Evolutionary conservation across 2,113 vertebrate genomes (phyloP), one percentile per base, ranked within the genome.

Genomic region (Crotalus helleri): DNA sequence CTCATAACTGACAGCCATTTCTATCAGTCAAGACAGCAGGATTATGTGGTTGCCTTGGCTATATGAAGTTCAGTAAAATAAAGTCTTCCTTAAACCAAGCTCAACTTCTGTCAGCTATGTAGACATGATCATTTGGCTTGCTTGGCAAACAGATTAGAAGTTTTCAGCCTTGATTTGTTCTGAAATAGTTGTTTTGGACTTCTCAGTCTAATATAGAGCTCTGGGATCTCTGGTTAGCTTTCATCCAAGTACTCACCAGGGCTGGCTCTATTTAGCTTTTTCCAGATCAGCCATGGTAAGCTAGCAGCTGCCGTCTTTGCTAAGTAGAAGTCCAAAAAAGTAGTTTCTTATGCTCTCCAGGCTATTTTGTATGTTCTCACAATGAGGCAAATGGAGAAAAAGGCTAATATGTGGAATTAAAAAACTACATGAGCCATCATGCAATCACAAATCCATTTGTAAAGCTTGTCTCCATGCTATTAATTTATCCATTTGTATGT

Each of bases 301-400:
- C 7, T 81, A 17, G 74, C 21, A 21, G 17, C 17, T 81, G 17
- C 7, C 7, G 3, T 44, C 74, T 44, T 33, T 81, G 19, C 33
- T 44, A 33, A 44, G 74, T 2, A 92, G 81, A 95, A 88, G 95
- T 87, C 94, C 55, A 95, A 95, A 95, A 95, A 94, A 95, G 95
- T 19, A 94, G 54, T 23, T 90, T 92, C 92, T 5, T 46, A 46
- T 46, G 46, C 4, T 46, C 46, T 81, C 74, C 39, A 21, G 69
- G 17, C 17, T 81, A 81, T 81, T 81, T 21, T 33, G 7, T 44
- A 81, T 21, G 6, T 7, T 44, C 39, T 81, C 74, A 81, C 17
- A 21, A 9, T 95, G 94, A 95, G 93, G 91, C 94, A 96, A 97
- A 95, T 92, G 19, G 93, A 91, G 85, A 91, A 91, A 89, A 94